Conservation (phyloP, 2,888 invertebrate species). For the Ormyrus labotus region DNA sequence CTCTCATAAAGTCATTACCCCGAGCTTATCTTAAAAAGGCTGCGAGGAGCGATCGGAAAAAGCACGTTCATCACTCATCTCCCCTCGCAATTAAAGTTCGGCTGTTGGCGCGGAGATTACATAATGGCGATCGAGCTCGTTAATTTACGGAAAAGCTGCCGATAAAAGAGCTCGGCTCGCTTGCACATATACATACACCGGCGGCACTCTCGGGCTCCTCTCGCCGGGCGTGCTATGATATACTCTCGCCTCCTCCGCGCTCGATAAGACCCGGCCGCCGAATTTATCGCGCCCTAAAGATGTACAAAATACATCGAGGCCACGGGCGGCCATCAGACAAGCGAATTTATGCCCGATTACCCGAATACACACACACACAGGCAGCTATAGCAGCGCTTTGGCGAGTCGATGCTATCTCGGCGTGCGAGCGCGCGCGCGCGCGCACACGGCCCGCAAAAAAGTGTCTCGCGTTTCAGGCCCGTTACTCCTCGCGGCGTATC, state of each 20-base stretch:
- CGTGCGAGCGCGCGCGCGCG: too few relatives aligned
- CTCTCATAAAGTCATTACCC: too few relatives aligned
- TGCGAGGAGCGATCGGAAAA: too few relatives aligned
- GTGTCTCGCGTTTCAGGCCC: slow-evolving; percentile 67
- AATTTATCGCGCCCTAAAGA: slow-evolving; percentile 50
- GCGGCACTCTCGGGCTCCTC: background rate
- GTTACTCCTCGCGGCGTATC: slow-evolving; percentile 61
- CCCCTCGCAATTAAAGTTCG: too few relatives aligned
- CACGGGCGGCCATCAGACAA: slow-evolving; percentile 16
- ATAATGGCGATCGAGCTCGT: background rate
- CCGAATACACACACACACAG: background rate
- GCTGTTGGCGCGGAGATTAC: too few relatives aligned
- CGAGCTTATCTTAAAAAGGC: too few relatives aligned
- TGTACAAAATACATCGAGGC: slow-evolving; percentile 39
- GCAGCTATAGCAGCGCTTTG: background rate
- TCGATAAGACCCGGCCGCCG: slow-evolving; percentile 36
- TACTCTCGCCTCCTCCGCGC: background rate
- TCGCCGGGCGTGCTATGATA: background rate
- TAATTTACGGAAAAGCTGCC: slow-evolving; percentile 42
- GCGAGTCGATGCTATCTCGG: background rate
- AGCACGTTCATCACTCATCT: too few relatives aligned
- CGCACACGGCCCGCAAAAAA: slow-evolving; percentile 58
- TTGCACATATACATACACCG: background rate
- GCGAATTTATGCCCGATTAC: slow-evolving; percentile 41
- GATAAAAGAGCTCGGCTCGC: slow-evolving; percentile 13